Percentiles rank a stretch among this genome's conserved stretches.
Conservation (phyloP, 2,113 vertebrate species). For the Rutilus rutilus region DNA sequence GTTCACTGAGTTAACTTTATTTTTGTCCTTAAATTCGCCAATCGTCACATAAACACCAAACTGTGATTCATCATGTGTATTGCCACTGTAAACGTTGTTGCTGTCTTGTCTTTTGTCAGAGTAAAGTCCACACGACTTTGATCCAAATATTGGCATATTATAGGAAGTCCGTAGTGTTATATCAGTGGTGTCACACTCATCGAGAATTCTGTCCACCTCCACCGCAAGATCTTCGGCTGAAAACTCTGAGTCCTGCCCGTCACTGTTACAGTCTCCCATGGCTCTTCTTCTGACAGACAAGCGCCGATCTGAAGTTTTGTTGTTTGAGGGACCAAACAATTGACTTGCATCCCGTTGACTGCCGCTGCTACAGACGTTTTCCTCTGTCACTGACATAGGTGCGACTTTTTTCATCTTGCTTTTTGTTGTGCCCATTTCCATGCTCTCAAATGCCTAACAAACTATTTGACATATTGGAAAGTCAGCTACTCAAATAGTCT, state of each 20-base stretch:
- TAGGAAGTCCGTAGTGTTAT: neutral
- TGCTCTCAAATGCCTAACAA: no score
- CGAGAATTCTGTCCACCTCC: slow-evolving; percentile 61
- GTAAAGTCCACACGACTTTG: slow-evolving; percentile 68
- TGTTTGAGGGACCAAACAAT: slow-evolving; percentile 52
- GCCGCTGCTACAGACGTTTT: slow-evolving; percentile 38
- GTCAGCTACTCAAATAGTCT: no score
- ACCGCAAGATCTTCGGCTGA: slow-evolving; percentile 58
- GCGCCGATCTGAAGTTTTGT: slow-evolving; percentile 23
- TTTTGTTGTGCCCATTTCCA: slow-evolving; percentile 71
- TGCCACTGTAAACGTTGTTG: neutral
- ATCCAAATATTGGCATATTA: slow-evolving; percentile 59
- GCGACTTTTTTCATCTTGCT: slow-evolving; percentile 75
- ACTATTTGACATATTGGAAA: neutral
- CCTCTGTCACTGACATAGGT: slow-evolving; percentile 65
- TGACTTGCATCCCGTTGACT: slow-evolving; percentile 39
- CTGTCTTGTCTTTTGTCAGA: slow-evolving; percentile 57
- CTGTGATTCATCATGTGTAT: neutral
- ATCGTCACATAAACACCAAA: no score
- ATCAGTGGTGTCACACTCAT: slow-evolving; percentile 51
- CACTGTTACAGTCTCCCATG: slow-evolving; percentile 61
- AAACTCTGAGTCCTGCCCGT: slow-evolving; percentile 63
- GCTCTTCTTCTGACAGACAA: slow-evolving; percentile 56
- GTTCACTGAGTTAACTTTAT: neutral
- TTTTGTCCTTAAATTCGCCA: no score